Conservation (phyloP, 2,113 vertebrate genomes). For the Elgaria multicarinata region DNA sequence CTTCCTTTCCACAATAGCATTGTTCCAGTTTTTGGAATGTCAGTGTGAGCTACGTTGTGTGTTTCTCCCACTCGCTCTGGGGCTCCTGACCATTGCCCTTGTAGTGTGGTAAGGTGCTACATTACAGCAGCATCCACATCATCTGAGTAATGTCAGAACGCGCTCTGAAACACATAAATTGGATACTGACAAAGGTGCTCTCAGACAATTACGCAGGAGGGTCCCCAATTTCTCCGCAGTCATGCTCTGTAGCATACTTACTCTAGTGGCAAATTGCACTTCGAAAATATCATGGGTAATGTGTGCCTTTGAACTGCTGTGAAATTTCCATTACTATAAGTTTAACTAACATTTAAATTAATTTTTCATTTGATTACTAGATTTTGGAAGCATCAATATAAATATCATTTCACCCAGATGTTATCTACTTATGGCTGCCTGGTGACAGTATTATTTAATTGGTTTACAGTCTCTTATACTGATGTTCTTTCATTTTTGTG, state of each 20-base stretch:
- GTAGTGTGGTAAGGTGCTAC: neutral
- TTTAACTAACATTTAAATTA: neutral
- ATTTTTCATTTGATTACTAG: neutral
- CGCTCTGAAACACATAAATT: neutral
- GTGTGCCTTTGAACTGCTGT: neutral
- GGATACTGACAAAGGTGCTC: neutral
- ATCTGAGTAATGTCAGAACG: neutral
- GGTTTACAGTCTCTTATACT: constrained; percentile 1
- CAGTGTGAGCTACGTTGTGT: no score
- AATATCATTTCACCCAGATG: neutral
- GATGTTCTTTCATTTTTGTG: neutral
- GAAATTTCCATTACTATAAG: neutral
- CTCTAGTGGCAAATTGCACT: neutral
- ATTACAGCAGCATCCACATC: neutral
- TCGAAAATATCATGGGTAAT: neutral
- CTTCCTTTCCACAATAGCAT: neutral
- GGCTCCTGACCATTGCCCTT: neutral
- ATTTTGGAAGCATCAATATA: neutral
- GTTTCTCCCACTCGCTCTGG: neutral
- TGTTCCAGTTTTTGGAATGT: neutral
- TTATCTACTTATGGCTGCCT: neutral
- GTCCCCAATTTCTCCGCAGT: neutral
- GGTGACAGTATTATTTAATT: neutral
- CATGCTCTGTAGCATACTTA: neutral
- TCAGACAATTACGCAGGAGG: neutral